phyloP scores from a whole-genome alignment of 2,797 vertebrate genomes.

The Melanotaenia nigrans region DNA sequence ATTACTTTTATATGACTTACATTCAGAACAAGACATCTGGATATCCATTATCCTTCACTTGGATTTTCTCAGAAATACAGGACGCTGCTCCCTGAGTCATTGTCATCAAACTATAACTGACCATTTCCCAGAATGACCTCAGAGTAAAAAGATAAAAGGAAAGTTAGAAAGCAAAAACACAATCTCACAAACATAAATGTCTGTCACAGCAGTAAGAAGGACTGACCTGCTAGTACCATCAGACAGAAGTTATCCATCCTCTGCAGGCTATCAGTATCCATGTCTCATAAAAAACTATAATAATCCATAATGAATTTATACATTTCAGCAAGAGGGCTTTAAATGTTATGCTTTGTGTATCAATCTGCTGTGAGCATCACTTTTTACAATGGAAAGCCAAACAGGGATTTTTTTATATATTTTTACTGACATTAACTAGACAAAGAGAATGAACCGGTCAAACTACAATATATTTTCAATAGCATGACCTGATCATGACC shows the following conservation, averaged over 20 bases:
- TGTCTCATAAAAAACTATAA: not conserved
- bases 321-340: not conserved
- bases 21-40: no score
- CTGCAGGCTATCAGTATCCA: not conserved
- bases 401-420: not conserved
- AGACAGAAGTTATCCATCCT: not conserved
- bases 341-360: not conserved
- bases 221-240: not conserved
- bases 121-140: not conserved
- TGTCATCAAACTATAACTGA: not conserved
- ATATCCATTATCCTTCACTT: no score
- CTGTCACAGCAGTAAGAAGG: not conserved
- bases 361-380: not conserved
- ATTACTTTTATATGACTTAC: no score
- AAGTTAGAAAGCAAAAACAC: not conserved
- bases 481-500: constrained; percentile 13
- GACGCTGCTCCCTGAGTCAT: not conserved
- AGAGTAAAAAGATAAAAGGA: not conserved
- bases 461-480: constrained; percentile 3
- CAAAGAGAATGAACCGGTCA: not conserved
- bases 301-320: not conserved
- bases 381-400: not conserved
- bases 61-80: not conserved
- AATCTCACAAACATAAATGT: not conserved
- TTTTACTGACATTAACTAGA: not conserved